Evolutionary conservation across 1,140 invertebrate genomes (phyloP), one percentile per base, ranked within the genome.

Genomic region (Leptinotarsa lineolata): DNA sequence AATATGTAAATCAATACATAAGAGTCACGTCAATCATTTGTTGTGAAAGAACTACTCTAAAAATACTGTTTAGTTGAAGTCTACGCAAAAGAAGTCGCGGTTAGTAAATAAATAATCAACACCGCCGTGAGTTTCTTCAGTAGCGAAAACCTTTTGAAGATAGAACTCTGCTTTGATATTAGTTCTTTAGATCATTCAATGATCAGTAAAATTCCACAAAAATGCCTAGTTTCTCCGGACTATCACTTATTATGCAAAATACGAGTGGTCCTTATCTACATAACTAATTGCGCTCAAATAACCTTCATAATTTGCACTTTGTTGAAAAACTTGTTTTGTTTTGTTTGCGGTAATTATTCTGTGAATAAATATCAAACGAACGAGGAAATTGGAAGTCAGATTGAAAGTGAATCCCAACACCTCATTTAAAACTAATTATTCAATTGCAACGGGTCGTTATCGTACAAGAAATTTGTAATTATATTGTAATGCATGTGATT

Each of bases 251-350:
- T 0, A 54, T 54, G 48, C 48, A 54, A 18, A 54, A 54, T 54
- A 18, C 48, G 48, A n/a, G 13, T 16, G 48, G 48, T n/a, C 68
- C 46, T 69, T 58, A 69, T 69, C 48, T 69, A 13, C 68, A 69
- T 69, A 69, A 69, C 20, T 69, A 69, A 69, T 69, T 69, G 22
- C 68, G 18, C 48, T 24, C 68, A 58, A 69, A 69, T 69, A 69
- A 58, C 54, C 46, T 69, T 58, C 15, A 59, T 69, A 60, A 69
- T 69, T 69, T 58, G 22, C 68, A 59, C 21, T 44, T 69, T 69
- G 68, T 69, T 39, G 68, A 8, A n/a, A 18, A 69, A 69, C 30
- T 69, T 58, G 54, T 18, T 69, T 59, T 39, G 45, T 69, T 69
- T 69, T 58, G 21, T 60, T 16, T 46, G 15, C 60, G 11, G n/a